Base-by-base conservation (phyloP, 1,140 invertebrate genomes). In the Drosophila novamexicana region DNA sequence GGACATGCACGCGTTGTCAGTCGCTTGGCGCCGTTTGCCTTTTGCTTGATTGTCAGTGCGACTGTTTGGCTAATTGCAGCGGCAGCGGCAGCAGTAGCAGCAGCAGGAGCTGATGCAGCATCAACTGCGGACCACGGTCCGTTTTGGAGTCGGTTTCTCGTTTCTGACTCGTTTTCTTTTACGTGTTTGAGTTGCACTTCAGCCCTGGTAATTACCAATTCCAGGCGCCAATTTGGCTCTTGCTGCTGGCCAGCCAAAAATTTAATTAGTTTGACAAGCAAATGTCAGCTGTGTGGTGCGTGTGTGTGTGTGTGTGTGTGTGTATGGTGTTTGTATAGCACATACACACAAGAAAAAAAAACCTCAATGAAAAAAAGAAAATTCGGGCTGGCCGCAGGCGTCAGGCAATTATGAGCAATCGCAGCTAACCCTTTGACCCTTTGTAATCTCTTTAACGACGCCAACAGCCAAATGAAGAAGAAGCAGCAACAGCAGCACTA, bases 161-260 rank as follows among this genome's bases (percentile, higher is more conserved):
- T 34, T 36, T 58, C 36, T 57, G 7, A 7, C 52, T 58, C 61
- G 61, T 63, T 74, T 71, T 88, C 81, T 89, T 88, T 84, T 84
- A 90, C 81, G 80, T 89, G 84, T 89, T 90, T 89, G 84, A 89
- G 77, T 74, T 90, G 77, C 84, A 89, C 84, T 89, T 90, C 77
- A 57, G 81, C 59, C 62, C 34, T 70, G 72, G 85, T 89, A 89
- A 89, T 89, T 89, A 89, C 85, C 84, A 89, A 90, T 88, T 88
- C 81, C 80, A 58, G 80, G 80, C 84, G 85, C 77, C 84, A 88
- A 84, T 88, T 85, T 78, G 81, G 81, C 81, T 78, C 63, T 57
- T 78, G 56, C 82, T 83, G 61, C 67, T 64, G 74, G 79, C 71
- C 71, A 75, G 76, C 22, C 83, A 59, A 88, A 86, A 82, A 88